These are phyloP conservation scores for Paratrypauchen microcephalus DNA, from an alignment of 2,797 vertebrate genomes.

Conservation along the genomic window DNA sequence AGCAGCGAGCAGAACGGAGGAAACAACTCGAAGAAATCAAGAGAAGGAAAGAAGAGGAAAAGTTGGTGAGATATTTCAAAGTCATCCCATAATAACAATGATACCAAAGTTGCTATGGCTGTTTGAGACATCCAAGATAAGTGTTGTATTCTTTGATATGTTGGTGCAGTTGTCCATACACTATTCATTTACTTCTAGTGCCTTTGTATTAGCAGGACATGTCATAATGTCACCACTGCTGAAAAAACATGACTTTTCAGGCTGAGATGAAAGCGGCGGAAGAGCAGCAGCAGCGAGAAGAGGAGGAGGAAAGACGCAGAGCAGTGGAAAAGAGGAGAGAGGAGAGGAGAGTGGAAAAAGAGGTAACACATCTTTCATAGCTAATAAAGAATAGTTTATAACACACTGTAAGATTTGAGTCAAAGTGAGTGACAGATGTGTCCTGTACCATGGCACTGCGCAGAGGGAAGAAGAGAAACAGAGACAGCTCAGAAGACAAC, in stretches of 20 bases:
- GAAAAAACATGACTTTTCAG: conserved; percentile 63
- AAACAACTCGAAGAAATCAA: conserved; percentile 84
- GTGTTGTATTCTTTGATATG: not conserved
- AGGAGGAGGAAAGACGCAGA: conserved; percentile 81
- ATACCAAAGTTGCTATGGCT: not conserved
- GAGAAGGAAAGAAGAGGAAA: conserved; percentile 85
- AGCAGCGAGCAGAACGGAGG: conserved; percentile 80
- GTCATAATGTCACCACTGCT: conserved; percentile 9
- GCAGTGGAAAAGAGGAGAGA: conserved; percentile 76
- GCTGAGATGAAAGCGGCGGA: conserved; percentile 85
- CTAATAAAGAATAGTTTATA: conserved; percentile 12
- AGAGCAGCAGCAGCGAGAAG: conserved; percentile 78
- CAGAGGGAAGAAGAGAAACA: conserved; percentile 88
- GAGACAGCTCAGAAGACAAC: conserved; percentile 74
- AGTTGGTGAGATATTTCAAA: conserved; percentile 78
- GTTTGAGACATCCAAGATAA: not conserved
- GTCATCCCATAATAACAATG: not conserved
- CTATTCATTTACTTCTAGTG: not conserved
- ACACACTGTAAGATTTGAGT: conserved; percentile 16
- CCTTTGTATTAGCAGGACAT: conserved; percentile 2
- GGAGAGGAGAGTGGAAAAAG: conserved; percentile 81
- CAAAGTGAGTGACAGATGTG: conserved; percentile 1
- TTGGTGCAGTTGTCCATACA: conserved; percentile 1
- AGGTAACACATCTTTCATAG: conserved; percentile 66
- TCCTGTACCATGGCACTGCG: conserved; percentile 10